Percentiles rank a stretch among this genome's conserved stretches.
Conservation (phyloP, 2,888 invertebrate genomes). For the Drosophila limbata region DNA sequence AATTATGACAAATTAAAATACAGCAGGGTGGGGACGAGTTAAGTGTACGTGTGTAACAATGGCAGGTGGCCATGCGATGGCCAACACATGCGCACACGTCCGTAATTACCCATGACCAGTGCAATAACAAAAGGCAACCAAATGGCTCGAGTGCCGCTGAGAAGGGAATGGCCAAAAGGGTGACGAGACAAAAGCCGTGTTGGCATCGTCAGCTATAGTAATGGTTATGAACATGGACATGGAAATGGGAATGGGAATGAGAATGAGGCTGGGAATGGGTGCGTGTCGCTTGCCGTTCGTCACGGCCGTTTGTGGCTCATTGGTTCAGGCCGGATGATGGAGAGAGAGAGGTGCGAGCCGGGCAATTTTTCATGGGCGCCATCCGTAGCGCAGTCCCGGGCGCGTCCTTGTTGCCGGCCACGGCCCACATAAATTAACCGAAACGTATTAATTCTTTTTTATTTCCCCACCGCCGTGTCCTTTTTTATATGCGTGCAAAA, state of each 20-base stretch:
- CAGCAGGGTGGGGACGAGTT: slow-evolving; percentile 22
- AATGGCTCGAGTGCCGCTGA: slow-evolving; percentile 44
- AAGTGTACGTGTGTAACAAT: slow-evolving; percentile 47
- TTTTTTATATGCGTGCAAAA: slow-evolving; percentile 75
- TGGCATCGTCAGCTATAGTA: slow-evolving; percentile 28
- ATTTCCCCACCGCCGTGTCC: slow-evolving; percentile 34
- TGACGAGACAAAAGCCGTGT: slow-evolving; percentile 73
- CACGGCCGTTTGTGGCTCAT: slow-evolving; percentile 80
- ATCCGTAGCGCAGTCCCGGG: slow-evolving; percentile 6
- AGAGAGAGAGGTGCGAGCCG: slow-evolving; percentile 7
- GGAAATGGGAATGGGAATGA: not conserved
- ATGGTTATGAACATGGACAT: slow-evolving; percentile 27
- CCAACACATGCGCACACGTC: slow-evolving; percentile 62
- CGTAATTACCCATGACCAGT: slow-evolving; percentile 72
- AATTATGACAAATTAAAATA: slow-evolving; percentile 79
- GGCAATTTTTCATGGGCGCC: slow-evolving; percentile 72
- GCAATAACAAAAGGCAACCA: slow-evolving; percentile 74
- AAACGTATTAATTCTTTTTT: slow-evolving; percentile 82
- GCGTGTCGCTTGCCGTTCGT: slow-evolving; percentile 65
- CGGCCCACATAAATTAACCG: slow-evolving; percentile 77
- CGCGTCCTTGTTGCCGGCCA: slow-evolving; percentile 25
- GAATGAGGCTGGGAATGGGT: slow-evolving; percentile 27
- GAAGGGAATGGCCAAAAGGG: slow-evolving; percentile 48
- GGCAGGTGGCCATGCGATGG: slow-evolving; percentile 42
- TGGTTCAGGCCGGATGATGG: slow-evolving; percentile 46